Evolutionary conservation across 2,113 vertebrate genomes (phyloP), one percentile per base, ranked within the genome.

Genomic region (Mustela nigripes): DNA sequence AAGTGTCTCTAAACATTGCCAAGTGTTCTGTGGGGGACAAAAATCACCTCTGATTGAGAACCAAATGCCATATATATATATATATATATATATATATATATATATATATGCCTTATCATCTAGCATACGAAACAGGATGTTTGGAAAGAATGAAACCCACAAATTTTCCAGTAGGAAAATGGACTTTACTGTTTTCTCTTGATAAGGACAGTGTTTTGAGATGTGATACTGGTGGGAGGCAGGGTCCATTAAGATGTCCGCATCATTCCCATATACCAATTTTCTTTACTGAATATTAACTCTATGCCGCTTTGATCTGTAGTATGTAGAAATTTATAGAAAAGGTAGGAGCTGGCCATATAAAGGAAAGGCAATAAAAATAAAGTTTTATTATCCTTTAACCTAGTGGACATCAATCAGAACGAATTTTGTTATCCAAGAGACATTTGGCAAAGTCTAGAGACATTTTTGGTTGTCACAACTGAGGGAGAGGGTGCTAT

Each of bases 291-390:
- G 45, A 62, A 84, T n/a, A 82, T 22, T 67, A 76, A 91, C 19
- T 91, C 62, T 92, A 42, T 62, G 65, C 58, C 39, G 5, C 36
- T 76, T 95, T 92, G 48, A 45, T 45, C 33, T 81, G 16, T 53
- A 39, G 33, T 63, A 48, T 24, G 28, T 22, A 83, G 74, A 90
- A 45, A 95, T 84, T 58, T 65, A 87, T n/a, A 92, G 83, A 97
- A 97, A 90, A 86, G 81, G 60, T 31, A 71, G 74, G 36, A 86
- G 22, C 81, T 89, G 91, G 69, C 21, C 19, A 24, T 21, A 2
- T 48, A 90, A 93, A 87, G 67, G 91, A 97, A 95, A 76, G 10
- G 7, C 24, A 63, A 60, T 45, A 89, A 69, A 94, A 94, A 65
- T 58, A 84, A 86, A 53, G 14, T 48, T 36, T 28, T 65, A 39